Evolutionary conservation across 2,888 invertebrate species (phyloP).

Genomic region (Leucophenga montana): DNA sequence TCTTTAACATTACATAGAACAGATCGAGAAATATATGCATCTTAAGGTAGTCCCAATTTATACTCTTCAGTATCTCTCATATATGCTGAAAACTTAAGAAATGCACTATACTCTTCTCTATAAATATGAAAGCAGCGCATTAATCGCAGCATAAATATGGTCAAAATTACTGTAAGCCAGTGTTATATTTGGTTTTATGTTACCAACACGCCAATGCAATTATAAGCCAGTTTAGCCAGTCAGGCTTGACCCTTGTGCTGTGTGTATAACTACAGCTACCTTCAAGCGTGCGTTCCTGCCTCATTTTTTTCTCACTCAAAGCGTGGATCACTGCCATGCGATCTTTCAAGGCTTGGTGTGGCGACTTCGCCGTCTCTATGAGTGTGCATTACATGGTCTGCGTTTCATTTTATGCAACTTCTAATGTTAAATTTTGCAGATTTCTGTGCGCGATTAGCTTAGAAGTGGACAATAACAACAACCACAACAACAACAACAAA

Average conservation of each 20-base stretch:
- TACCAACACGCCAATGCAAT: slow-evolving; percentile 1
- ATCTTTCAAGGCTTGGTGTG: slow-evolving; percentile 24
- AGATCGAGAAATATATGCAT: too few relatives aligned
- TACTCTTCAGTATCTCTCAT: too few relatives aligned
- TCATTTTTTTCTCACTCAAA: background rate
- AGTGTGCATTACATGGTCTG: background rate
- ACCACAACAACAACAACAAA: too few relatives aligned
- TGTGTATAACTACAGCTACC: background rate
- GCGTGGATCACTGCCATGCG: background rate
- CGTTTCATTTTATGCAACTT: slow-evolving; percentile 47
- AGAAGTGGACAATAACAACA: slow-evolving; percentile 22
- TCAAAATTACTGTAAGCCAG: too few relatives aligned
- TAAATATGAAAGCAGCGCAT: too few relatives aligned
- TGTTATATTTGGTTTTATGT: slow-evolving; percentile 19
- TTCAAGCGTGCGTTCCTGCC: background rate
- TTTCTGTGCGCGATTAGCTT: slow-evolving; percentile 15
- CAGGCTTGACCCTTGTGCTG: slow-evolving; percentile 16
- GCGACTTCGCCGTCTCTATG: background rate
- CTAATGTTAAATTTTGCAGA: slow-evolving; percentile 47
- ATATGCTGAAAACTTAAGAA: too few relatives aligned
- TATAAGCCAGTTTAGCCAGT: background rate
- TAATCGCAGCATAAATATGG: background rate
- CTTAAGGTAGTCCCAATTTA: too few relatives aligned
- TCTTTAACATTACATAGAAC: too few relatives aligned
- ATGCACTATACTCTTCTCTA: too few relatives aligned